Base-by-base conservation (phyloP, 2,888 invertebrate genomes). In the Aethes cnicana region DNA sequence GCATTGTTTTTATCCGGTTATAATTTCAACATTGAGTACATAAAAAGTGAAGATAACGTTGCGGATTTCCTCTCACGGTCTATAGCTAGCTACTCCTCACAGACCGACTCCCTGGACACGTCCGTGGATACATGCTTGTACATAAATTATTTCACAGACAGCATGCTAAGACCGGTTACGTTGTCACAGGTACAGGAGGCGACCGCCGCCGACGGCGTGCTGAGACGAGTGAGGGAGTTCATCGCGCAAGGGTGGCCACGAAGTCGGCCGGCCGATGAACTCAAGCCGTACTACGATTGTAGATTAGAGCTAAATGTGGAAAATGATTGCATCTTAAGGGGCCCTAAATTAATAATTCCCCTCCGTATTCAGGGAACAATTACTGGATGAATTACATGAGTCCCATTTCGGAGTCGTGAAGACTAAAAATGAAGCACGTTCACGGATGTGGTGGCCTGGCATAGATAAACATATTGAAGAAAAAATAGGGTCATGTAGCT, bases 321-420 rank as follows among this genome's bases (percentile, higher is more conserved):
- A 35, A 26, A 50, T n/a, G 43, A 28, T 8, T 43, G 50, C 20
- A 43, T 43, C 9, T 12, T 50, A 8, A 7, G 50, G 9, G 44
- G 50, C n/a, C 50, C 25, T 32, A 42, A 43, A 28, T 6, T 50
- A 7, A 9, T 44, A 17, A 46, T 53, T 18, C 52, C 52, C 11
- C 1, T n/a, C 7, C 7, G 11, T 25, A 7, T 53, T 39, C 8
- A 12, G 41, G 3, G 46, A 32, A 25, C 37, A 26, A 7, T 4
- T 53, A 1, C 25, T 53, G 20, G 12, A 53, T n/a, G 46, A 53
- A 17, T 39, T 46, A 16, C 52, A 53, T 9, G 18, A 9, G 6
- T 20, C 52, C 2, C 44, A 44, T 52, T 52, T 52, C 33, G 52
- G 52, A 4, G 39, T 52, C 2, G 52, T 52, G 0, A 52, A 52